Evolutionary conservation across 2,888 invertebrate genomes (phyloP).

Genomic region (Brenthis hecate): DNA sequence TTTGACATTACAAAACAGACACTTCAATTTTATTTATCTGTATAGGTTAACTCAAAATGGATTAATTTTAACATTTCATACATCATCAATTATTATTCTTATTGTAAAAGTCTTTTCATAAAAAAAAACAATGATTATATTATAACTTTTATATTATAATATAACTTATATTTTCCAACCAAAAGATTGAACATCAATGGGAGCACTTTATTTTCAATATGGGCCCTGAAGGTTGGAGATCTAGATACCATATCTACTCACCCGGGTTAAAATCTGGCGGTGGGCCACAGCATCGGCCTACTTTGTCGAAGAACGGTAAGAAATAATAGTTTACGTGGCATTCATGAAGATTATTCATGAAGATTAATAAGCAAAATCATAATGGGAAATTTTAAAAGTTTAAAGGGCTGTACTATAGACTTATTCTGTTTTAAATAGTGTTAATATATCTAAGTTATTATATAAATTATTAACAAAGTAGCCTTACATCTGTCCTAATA

Average conservation of each 20-base stretch:
- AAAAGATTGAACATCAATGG: conserved; percentile 71
- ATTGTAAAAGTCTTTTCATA: not conserved
- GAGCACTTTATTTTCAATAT: conserved; percentile 58
- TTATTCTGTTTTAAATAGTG: too few relatives aligned
- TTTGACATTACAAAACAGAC: too few relatives aligned
- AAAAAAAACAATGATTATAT: not conserved
- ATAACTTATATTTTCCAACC: not conserved
- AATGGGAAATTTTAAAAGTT: not conserved
- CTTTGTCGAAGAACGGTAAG: conserved; percentile 61
- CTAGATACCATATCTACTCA: conserved; percentile 67
- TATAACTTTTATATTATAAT: too few relatives aligned
- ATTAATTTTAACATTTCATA: too few relatives aligned
- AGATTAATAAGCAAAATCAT: too few relatives aligned
- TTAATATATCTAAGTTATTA: too few relatives aligned
- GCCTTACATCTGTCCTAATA: too few relatives aligned
- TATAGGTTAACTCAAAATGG: too few relatives aligned
- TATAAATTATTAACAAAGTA: too few relatives aligned
- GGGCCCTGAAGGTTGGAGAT: conserved; percentile 67
- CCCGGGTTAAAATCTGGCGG: conserved; percentile 71
- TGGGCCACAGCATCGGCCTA: conserved; percentile 63
- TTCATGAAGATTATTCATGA: too few relatives aligned
- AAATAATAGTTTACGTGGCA: not conserved
- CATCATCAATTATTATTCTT: not conserved
- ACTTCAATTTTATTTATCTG: too few relatives aligned
- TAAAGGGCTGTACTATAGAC: too few relatives aligned